These are phyloP conservation scores for Macrocentrus cingulum DNA, from an alignment of 1,140 invertebrate species.

Conservation along the genomic window DNA sequence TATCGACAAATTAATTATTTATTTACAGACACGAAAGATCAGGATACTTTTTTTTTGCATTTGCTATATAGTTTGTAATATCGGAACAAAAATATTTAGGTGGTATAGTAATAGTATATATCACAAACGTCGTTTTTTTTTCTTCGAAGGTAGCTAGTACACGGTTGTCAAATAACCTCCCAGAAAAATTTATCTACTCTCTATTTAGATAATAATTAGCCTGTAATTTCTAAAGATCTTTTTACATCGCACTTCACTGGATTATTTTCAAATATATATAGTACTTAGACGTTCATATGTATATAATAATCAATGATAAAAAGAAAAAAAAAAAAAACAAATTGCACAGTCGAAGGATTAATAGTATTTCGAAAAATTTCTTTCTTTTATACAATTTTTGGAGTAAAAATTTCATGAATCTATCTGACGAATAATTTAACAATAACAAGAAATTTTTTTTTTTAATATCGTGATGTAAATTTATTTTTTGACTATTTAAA, in stretches of 20 bases:
- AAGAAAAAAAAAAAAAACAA: constrained; percentile 21
- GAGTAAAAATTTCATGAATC: no score
- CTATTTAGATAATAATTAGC: constrained; percentile 17
- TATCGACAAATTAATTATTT: no score
- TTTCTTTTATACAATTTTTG: no score
- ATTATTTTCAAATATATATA: constrained; percentile 22
- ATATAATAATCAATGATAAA: no score
- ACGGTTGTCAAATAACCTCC: constrained; percentile 18
- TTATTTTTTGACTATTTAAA: no score
- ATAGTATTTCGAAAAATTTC: constrained; percentile 11
- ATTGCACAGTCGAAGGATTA: constrained; percentile 30
- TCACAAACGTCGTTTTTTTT: constrained; percentile 29
- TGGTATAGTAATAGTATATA: constrained; percentile 29
- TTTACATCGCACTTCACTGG: constrained; percentile 27
- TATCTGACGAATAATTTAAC: no score
- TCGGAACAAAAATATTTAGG: constrained; percentile 26
- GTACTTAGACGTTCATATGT: constrained; percentile 27
- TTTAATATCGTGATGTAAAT: no score
- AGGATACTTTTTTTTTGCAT: constrained; percentile 3
- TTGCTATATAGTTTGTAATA: constrained; percentile 16
- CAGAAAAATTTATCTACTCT: constrained; percentile 24
- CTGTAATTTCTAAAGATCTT: constrained; percentile 27
- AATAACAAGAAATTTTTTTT: no score
- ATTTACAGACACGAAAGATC: neutral
- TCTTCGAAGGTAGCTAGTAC: neutral